Percentiles rank a stretch among this genome's conserved stretches.
These are phyloP conservation scores for Laupala kohalensis DNA, from an alignment of 1,140 invertebrate species.

Conservation along the genomic window DNA sequence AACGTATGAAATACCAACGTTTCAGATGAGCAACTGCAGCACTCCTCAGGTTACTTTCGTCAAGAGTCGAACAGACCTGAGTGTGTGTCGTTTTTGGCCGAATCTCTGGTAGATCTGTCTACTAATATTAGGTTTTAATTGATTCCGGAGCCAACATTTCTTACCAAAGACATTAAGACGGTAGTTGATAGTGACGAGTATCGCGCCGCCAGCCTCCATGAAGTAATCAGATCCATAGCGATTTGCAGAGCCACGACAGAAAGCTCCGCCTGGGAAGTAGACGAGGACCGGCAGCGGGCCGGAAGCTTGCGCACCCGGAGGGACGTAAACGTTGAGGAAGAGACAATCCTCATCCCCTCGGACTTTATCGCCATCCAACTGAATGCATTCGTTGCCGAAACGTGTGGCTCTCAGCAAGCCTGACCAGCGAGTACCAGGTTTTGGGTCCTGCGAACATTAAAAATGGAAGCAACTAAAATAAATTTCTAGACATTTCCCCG, in stretches of 20 bases:
- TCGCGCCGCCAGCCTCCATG: constrained; percentile 27
- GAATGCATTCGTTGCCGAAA: background rate
- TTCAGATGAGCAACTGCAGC: too few relatives aligned
- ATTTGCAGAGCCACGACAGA: constrained; percentile 1
- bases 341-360: background rate
- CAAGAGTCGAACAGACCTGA: too few relatives aligned
- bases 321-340: background rate
- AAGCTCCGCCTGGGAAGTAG: constrained; percentile 16
- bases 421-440: background rate
- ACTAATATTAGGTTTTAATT: too few relatives aligned
- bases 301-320: background rate
- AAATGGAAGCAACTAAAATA: too few relatives aligned
- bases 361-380: background rate
- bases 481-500: too few relatives aligned
- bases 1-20: too few relatives aligned
- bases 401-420: background rate
- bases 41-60: too few relatives aligned
- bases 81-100: too few relatives aligned
- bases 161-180: constrained; percentile 22
- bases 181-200: constrained; percentile 36
- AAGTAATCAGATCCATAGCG: constrained; percentile 23
- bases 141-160: too few relatives aligned
- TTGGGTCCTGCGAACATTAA: background rate
- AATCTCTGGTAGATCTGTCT: too few relatives aligned
- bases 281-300: constrained; percentile 9